A percentile compares a stretch with the other conserved stretches of the same genome.
Conservation (phyloP, 2,888 invertebrate species). For the Troides aeacus region DNA sequence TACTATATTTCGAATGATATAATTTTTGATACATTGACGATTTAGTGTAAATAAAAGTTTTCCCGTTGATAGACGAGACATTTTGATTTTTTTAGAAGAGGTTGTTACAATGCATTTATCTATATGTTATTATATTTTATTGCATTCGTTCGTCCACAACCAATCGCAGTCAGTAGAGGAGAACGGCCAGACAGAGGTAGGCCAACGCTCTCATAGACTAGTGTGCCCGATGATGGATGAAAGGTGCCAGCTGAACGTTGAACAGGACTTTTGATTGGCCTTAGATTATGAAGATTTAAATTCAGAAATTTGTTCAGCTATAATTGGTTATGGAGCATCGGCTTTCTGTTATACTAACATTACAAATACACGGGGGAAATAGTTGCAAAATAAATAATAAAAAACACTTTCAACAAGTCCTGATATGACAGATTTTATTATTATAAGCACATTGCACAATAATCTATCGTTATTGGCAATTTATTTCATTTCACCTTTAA, state of each 20-base stretch:
- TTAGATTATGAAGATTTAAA: slow-evolving; percentile 11
- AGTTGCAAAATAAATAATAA: neutral
- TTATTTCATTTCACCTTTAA: neutral
- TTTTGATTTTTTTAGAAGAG: slow-evolving; percentile 69
- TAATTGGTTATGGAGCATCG: slow-evolving; percentile 29
- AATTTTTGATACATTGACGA: slow-evolving; percentile 62
- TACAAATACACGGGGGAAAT: neutral
- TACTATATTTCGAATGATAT: slow-evolving; percentile 58
- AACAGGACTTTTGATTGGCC: slow-evolving; percentile 32
- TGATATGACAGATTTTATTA: slow-evolving; percentile 13
- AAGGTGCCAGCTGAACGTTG: slow-evolving; percentile 44
- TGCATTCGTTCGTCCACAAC: slow-evolving; percentile 80
- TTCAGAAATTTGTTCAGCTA: slow-evolving; percentile 8
- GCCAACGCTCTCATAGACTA: slow-evolving; percentile 63
- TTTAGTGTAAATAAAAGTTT: slow-evolving; percentile 62
- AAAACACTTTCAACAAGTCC: slow-evolving; percentile 6
- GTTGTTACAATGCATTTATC: slow-evolving; percentile 77
- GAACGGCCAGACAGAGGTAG: slow-evolving; percentile 79
- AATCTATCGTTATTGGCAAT: slow-evolving; percentile 21
- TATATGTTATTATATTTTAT: slow-evolving; percentile 79
- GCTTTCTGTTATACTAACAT: slow-evolving; percentile 5
- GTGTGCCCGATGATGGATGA: slow-evolving; percentile 49
- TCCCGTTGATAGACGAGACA: slow-evolving; percentile 60
- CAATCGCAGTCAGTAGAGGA: slow-evolving; percentile 80
- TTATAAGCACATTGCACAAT: slow-evolving; percentile 11